Conservation (phyloP, 2,113 vertebrate genomes). For the Emydocephalus ijimae region DNA sequence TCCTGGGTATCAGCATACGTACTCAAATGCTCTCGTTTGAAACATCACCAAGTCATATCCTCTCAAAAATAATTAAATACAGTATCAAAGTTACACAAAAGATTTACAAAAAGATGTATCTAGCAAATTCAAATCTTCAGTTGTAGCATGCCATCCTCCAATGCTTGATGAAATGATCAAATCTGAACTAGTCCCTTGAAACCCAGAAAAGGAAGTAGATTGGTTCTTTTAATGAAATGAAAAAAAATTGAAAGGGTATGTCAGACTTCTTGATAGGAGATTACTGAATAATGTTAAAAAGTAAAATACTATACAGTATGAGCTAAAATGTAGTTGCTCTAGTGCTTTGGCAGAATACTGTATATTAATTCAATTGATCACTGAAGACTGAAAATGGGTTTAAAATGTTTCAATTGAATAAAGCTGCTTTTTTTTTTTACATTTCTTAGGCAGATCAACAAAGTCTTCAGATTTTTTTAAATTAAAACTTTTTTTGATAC, state of each 20-base stretch:
- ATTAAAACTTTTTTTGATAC: neutral
- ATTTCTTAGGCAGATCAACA: neutral
- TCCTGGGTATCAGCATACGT: neutral
- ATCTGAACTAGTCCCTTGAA: neutral
- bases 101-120: neutral
- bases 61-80: neutral
- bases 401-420: neutral
- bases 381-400: rapidly evolving
- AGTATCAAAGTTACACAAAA: neutral
- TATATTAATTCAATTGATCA: neutral
- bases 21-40: neutral
- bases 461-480: neutral
- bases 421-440: neutral
- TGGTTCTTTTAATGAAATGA: neutral
- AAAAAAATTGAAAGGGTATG: neutral
- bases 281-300: neutral
- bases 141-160: neutral
- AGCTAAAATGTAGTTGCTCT: constrained; percentile 27
- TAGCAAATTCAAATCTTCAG: neutral
- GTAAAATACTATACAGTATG: neutral
- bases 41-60: neutral
- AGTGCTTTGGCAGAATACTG: constrained; percentile 57
- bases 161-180: neutral
- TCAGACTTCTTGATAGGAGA: neutral
- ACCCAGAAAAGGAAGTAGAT: neutral